A percentile compares a stretch with the other conserved stretches of the same genome.
Evolutionary conservation across 2,888 invertebrate species (phyloP).

Genomic region (Ormyrus rosae): DNA sequence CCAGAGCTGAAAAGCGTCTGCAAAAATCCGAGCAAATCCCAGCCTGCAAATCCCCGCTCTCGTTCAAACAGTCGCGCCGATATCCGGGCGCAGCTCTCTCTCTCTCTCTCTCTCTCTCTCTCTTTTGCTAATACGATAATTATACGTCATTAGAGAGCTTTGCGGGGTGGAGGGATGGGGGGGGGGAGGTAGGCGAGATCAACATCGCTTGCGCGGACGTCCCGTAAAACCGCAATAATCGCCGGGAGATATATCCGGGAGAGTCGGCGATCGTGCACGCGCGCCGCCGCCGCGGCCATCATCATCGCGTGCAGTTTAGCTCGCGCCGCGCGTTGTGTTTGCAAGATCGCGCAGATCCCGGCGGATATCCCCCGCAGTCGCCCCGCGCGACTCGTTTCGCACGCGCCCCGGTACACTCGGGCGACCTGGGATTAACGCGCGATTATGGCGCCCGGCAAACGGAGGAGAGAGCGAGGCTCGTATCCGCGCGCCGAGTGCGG

Average conservation of each 20-base stretch:
- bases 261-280: constrained; percentile 42
- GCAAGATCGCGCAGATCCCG: neutral
- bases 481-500: no score
- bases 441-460: no score
- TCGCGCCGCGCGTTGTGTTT: neutral
- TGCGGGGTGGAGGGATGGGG: constrained; percentile 1
- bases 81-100: neutral
- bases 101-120: no score
- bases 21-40: no score
- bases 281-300: neutral
- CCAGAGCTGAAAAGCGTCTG: no score
- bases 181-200: no score
- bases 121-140: constrained; percentile 7
- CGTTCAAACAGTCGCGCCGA: neutral
- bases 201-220: neutral
- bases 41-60: neutral
- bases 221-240: constrained; percentile 41
- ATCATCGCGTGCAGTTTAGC: no score
- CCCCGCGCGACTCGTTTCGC: no score
- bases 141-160: constrained; percentile 27
- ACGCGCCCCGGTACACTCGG: no score
- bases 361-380: neutral
- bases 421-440: no score
- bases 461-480: no score
- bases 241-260: constrained; percentile 26